phyloP scores from a whole-genome alignment of 2,113 vertebrate genomes.

The Lepisosteus osseus region DNA sequence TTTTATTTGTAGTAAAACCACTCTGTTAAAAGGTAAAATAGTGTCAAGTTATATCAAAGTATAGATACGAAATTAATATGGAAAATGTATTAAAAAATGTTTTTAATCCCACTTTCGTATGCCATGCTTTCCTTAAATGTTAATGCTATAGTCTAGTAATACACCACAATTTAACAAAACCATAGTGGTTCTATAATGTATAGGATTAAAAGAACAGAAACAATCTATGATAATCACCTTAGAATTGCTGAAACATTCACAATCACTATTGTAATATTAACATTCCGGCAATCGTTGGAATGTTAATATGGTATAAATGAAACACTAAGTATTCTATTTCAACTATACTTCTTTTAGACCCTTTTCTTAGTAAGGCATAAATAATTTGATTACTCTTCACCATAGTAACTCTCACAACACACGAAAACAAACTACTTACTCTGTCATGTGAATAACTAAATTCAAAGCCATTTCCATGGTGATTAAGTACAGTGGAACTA shows the following conservation, averaged over 20 bases:
- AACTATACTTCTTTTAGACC: background rate
- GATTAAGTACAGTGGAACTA: background rate
- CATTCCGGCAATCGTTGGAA: background rate
- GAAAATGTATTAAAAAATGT: no score
- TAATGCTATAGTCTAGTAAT: no score
- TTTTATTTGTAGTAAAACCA: conserved; percentile 11
- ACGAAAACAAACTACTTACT: background rate
- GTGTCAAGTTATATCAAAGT: conserved; percentile 47
- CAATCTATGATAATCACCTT: no score
- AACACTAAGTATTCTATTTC: background rate
- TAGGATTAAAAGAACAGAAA: no score
- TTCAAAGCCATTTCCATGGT: no score
- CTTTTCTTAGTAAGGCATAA: background rate
- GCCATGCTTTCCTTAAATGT: no score
- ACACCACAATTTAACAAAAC: no score
- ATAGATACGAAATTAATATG: background rate
- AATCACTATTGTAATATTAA: background rate
- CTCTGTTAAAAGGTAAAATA: conserved; percentile 57
- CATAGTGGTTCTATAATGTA: no score
- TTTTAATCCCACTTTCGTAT: no score
- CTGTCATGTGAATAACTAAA: background rate
- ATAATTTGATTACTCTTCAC: background rate
- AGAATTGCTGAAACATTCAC: no score
- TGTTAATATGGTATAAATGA: background rate
- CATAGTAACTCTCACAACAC: background rate